Conservation (phyloP, 2,113 vertebrate genomes). For the Mormoops blainvillei region DNA sequence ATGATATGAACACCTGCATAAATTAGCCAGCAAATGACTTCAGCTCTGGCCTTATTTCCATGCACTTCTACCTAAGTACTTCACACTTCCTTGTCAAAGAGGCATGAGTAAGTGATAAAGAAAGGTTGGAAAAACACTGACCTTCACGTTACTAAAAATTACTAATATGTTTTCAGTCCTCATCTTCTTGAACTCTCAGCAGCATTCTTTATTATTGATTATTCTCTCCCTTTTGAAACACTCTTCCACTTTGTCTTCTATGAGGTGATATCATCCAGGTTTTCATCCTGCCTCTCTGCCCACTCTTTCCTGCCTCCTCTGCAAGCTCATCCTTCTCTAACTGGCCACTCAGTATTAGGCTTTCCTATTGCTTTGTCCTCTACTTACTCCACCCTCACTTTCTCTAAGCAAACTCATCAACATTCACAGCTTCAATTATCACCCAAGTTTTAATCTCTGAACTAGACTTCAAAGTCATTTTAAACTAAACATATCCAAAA, state of each 20-base stretch:
- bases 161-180: not conserved
- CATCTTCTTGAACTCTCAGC: not conserved
- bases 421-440: not conserved
- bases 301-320: not conserved
- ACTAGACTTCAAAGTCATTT: not conserved
- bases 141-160: not conserved
- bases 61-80: not conserved
- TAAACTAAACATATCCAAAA: not conserved
- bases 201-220: not conserved
- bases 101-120: not conserved
- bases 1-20: not conserved
- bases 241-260: not conserved
- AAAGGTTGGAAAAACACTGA: not conserved
- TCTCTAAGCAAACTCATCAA: not conserved
- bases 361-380: not conserved
- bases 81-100: not conserved
- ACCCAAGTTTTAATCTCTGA: not conserved
- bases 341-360: not conserved
- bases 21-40: not conserved
- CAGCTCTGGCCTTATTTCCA: not conserved
- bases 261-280: not conserved
- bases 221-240: not conserved
- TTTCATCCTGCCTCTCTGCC: not conserved
- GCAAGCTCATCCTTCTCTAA: not conserved
- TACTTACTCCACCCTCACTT: not conserved